Evolutionary conservation across 2,113 vertebrate species (phyloP).

Genomic region (Onychostruthus taczanowskii): DNA sequence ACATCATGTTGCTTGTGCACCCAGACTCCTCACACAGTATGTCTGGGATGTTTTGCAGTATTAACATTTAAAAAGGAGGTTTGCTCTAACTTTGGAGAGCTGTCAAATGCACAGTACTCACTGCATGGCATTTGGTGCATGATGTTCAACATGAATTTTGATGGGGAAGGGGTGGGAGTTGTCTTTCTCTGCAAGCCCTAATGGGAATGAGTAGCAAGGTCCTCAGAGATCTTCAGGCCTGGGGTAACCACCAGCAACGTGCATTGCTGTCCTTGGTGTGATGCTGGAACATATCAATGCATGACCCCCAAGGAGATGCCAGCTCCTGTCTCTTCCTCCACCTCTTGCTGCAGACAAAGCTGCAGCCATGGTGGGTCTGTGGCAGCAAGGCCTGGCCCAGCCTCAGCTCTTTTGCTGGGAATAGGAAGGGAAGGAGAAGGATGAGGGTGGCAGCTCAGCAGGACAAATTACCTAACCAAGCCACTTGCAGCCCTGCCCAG

Average conservation of each 20-base stretch:
- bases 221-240: background rate
- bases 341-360: background rate
- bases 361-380: background rate
- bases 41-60: background rate
- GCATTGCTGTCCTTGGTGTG: background rate
- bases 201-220: background rate
- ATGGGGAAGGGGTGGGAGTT: background rate
- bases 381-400: background rate
- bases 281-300: background rate
- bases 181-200: background rate
- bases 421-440: background rate
- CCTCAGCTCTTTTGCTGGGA: rapidly evolving
- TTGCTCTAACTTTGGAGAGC: background rate
- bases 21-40: rapidly evolving
- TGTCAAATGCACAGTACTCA: background rate
- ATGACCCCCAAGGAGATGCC: background rate
- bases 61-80: background rate
- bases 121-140: background rate
- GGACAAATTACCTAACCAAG: background rate
- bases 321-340: rapidly evolving
- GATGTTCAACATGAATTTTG: background rate
- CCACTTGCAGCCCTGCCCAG: background rate
- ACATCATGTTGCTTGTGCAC: background rate
- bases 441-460: background rate
- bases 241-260: rapidly evolving